Percentiles rank a stretch among this genome's conserved stretches.
These are phyloP conservation scores for Pempheris klunzingeri DNA, from an alignment of 2,797 vertebrate genomes.

Conservation along the genomic window DNA sequence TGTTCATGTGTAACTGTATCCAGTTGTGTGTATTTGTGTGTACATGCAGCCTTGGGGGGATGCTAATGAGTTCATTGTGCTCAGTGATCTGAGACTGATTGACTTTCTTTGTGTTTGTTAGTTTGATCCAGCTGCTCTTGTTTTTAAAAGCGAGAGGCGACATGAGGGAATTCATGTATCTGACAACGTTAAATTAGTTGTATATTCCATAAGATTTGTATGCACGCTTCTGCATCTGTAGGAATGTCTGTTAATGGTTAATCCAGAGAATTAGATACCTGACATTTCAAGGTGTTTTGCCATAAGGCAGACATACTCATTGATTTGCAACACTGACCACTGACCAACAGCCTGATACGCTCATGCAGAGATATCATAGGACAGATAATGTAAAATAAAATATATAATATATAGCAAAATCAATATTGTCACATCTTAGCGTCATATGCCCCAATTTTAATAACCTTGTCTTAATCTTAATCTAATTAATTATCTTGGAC, in stretches of 20 bases:
- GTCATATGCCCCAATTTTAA: no score
- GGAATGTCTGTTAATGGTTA: not conserved
- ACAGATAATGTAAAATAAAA: no score
- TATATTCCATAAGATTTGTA: not conserved
- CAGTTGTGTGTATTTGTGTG: not conserved
- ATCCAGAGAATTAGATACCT: not conserved
- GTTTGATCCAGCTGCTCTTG: conserved; percentile 27
- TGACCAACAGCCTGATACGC: not conserved
- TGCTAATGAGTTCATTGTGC: conserved; percentile 32
- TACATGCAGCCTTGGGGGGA: conserved; percentile 7
- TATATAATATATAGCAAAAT: no score
- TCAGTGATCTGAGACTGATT: conserved; percentile 34
- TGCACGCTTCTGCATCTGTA: not conserved
- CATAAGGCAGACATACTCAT: not conserved
- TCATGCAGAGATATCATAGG: not conserved
- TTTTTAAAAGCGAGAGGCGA: not conserved
- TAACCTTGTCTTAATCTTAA: no score
- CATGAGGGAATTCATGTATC: conserved; percentile 1
- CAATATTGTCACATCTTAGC: not conserved
- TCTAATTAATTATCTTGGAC: no score
- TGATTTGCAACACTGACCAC: not conserved
- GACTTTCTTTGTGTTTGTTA: conserved; percentile 21
- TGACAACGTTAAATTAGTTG: not conserved
- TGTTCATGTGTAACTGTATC: not conserved
- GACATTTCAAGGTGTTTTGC: not conserved